These are phyloP conservation scores for Rhopalosiphum padi DNA, from an alignment of 1,140 invertebrate species.

Conservation along the genomic window DNA sequence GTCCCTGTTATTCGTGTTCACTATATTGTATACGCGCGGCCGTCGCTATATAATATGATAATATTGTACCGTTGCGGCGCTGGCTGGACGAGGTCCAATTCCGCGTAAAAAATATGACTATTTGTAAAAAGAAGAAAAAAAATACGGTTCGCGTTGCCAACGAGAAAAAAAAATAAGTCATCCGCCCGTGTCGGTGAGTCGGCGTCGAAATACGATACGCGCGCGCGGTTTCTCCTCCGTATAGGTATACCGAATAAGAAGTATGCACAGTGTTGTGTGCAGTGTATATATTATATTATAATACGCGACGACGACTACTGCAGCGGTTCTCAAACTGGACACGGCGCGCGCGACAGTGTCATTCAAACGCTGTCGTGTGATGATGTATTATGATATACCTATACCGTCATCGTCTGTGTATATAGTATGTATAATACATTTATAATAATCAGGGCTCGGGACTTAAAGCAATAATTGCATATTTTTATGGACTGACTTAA, in stretches of 20 bases:
- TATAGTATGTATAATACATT: too few species aligned
- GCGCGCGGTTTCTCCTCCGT: background rate
- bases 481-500: too few species aligned
- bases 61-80: background rate
- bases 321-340: background rate
- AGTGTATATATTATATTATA: too few species aligned
- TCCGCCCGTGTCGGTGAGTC: conserved; percentile 1
- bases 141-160: background rate
- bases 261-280: background rate
- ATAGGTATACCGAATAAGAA: background rate
- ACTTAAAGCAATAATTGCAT: too few species aligned
- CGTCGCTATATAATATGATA: background rate
- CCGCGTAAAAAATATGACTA: background rate
- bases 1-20: background rate
- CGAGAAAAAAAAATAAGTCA: background rate
- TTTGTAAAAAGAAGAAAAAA: background rate
- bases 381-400: too few species aligned
- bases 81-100: background rate
- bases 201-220: background rate
- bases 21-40: background rate
- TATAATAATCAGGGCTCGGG: too few species aligned
- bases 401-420: too few species aligned
- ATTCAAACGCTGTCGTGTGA: too few species aligned
- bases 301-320: background rate
- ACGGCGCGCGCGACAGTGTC: too few species aligned